Evolutionary conservation across 2,797 vertebrate species (phyloP), one percentile per base, ranked within the genome.

Genomic region (Kryptolebias ocellatus): DNA sequence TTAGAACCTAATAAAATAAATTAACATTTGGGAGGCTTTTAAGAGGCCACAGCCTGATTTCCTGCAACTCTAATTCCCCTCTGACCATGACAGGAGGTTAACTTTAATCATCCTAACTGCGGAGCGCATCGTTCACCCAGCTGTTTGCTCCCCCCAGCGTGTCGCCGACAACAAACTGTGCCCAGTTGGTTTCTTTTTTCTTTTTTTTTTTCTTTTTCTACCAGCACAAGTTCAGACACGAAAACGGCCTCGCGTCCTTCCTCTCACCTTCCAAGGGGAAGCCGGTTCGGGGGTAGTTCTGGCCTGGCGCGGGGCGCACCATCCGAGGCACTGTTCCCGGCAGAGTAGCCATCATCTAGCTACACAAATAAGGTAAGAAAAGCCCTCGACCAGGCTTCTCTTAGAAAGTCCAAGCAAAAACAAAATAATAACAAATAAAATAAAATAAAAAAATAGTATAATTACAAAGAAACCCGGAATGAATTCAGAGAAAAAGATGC

Each of bases 211-310:
- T 37, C 2, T 56, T 57, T 42, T 70, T 64, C 60, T 60, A 62
- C 61, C 73, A 66, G 60, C 64, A 56, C 64, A 62, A 75, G 60
- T 77, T 77, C 60, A 80, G 29, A 60, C 71, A 63, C 37, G 20
- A 11, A 64, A 45, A 49, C 64, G 68, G 54, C 64, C 14, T 69
- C 47, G 14, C 63, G 60, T 62, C 62, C 20, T 37, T 7, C 53
- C 4, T 47, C 87, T 91, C 95, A 97, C 96, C 96, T 96, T 97
- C 96, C 90, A 97, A 62, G 0, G 96, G 96, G 70, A 97, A 98
- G 66, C 96, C 96, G 9, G 96, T 96, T 75, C 96, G 92, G 0
- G 95, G 96, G 58, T 98, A 98, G 88, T 96, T 98, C 92, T 98
- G 96, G 67, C 96, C 95, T 53, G 96, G 96, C 27, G 93, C 95